Percentiles rank a stretch among this genome's conserved stretches.
These are phyloP conservation scores for Albula glossodonta DNA, from an alignment of 2,113 vertebrate species.

Conservation along the genomic window DNA sequence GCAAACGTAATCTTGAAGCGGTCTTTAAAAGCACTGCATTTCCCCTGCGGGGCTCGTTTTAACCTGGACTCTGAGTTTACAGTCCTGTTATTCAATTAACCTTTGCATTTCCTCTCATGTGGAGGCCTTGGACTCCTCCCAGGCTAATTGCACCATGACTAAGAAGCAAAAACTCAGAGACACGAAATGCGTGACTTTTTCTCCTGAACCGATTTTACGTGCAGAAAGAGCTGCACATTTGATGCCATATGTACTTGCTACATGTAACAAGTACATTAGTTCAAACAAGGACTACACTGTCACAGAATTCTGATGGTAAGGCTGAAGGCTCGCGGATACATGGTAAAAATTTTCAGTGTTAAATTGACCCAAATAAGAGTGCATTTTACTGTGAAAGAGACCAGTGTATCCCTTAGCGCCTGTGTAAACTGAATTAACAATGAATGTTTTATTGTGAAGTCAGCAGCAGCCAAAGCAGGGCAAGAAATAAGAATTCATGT, in stretches of 20 bases:
- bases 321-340: neutral
- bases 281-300: neutral
- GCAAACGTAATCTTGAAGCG: constrained; percentile 38
- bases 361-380: neutral
- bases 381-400: neutral
- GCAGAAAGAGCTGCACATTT: neutral
- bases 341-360: neutral
- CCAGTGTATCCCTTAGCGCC: neutral
- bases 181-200: neutral
- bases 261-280: neutral
- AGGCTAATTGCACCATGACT: neutral
- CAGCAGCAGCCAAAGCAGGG: neutral
- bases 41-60: constrained; percentile 34
- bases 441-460: neutral
- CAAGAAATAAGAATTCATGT: neutral
- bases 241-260: no score
- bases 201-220: neutral
- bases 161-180: neutral
- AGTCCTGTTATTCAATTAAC: constrained; percentile 35
- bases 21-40: constrained; percentile 33
- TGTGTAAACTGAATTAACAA: neutral
- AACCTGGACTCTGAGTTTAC: constrained; percentile 30
- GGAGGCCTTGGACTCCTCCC: neutral
- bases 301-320: neutral
- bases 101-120: constrained; percentile 21